Base-by-base conservation (phyloP, 2,797 vertebrate genomes). In the Etheostoma nigrum region DNA sequence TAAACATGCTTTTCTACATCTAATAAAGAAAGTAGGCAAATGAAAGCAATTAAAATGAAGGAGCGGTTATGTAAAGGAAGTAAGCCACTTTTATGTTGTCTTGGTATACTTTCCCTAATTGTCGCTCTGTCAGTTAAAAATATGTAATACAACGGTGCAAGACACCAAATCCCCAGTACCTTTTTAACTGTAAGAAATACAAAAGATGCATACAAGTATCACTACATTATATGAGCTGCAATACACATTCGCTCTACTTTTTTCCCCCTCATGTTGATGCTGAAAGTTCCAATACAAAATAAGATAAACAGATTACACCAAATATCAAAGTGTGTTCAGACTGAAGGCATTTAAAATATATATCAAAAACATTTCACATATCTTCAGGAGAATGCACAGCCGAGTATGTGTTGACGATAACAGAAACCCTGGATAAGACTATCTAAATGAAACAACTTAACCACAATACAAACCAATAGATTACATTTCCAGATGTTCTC, bases 321-420 rank as follows among this genome's bases (percentile, higher is more conserved):
- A 19, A n/a, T 49, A 64, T 11, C 48, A 40, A 63, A 47, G 23
- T 23, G 4, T 14, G 15, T 72, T 54, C 51, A 68, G 47, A 72
- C 9, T 52, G 36, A 21, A 36, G n/a, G 49, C 9, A 54, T 14
- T 10, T 0, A 36, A 36, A 9, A 30, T 30, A 30, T 30, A 30
- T 30, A 30, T 30, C 18, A 48, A 49, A 52, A 48, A 48, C 27
- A 70, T 58, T 58, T 58, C 18, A 62, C 10, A 55, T 18, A 57
- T 27, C 12, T 47, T 74, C 6, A 66, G 49, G 10, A 58, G 0
- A 48, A 19, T 67, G 19, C 47, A 47, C 8, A 63, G 36, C 6
- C 1, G 9, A 47, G 33, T 7, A 47, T 14, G 33, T 55, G 59
- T 40, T 49, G 14, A 52, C 13, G 4, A 44, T 5, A 33, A 30